A percentile compares a stretch with the other conserved stretches of the same genome.
Evolutionary conservation across 2,888 invertebrate species (phyloP).

Genomic region (Shargacucullia verbasci): DNA sequence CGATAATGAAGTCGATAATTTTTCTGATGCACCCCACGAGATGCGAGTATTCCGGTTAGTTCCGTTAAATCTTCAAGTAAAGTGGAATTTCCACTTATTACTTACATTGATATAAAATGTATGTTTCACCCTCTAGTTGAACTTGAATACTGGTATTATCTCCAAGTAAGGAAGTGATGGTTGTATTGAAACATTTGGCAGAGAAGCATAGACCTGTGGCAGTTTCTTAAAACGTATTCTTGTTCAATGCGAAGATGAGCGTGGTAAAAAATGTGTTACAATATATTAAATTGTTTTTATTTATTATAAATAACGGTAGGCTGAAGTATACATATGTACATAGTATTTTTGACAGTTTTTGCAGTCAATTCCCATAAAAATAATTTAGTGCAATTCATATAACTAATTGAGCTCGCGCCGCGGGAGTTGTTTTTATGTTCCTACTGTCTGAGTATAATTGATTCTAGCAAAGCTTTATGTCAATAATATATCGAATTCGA

Average conservation of each 20-base stretch:
- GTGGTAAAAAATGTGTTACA: too few relatives aligned
- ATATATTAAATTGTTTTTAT: constrained; percentile 1
- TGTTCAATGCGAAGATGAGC: not conserved
- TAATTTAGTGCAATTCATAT: constrained; percentile 34
- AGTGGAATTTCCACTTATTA: constrained; percentile 52
- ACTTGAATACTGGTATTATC: constrained; percentile 12
- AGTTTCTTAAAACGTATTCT: not conserved
- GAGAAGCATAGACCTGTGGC: not conserved
- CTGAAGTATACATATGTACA: constrained; percentile 3
- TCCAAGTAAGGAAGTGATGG: not conserved
- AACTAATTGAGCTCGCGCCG: constrained; percentile 45
- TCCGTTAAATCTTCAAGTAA: constrained; percentile 55
- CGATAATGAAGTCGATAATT: constrained; percentile 55
- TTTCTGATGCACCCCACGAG: constrained; percentile 55
- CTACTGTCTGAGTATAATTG: constrained; percentile 37
- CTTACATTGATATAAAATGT: constrained; percentile 39
- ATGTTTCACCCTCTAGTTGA: constrained; percentile 26
- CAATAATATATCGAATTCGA: constrained; percentile 41
- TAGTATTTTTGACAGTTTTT: constrained; percentile 22
- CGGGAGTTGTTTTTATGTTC: constrained; percentile 50
- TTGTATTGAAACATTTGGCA: not conserved
- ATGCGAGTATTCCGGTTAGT: constrained; percentile 52
- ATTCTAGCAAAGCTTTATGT: constrained; percentile 44
- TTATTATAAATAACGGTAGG: not conserved
- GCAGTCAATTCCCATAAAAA: constrained; percentile 30